Evolutionary conservation across 2,113 vertebrate species (phyloP), one percentile per base, ranked within the genome.

Genomic region (Pelusios castaneus): DNA sequence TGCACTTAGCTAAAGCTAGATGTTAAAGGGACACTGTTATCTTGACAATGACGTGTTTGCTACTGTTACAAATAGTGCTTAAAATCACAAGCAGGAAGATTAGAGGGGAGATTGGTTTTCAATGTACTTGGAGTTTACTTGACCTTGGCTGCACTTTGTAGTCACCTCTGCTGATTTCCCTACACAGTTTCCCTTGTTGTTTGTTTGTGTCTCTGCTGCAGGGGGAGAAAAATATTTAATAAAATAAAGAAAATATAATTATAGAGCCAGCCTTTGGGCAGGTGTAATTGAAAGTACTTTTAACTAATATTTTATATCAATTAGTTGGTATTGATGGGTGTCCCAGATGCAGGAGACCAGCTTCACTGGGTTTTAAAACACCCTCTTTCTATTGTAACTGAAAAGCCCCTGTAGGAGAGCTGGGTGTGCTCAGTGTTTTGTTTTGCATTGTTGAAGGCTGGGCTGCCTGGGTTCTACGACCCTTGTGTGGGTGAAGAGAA

Each of bases 381-480:
- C 38, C 41, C 41, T 76, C n/a, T 38, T 41, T 75, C 73, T 76
- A 8, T 43, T 76, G 73, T 43, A 76, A 6, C 73, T 24, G 27
- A 76, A 45, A 76, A 76, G 41, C 11, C 14, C 34, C 29, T 58
- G 51, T n/a, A 52, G 43, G 63, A 85, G 45, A 88, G 79, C 82
- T 81, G 43, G 2, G 89, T 82, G 31, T 51, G 47, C 43, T 91
- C 27, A 85, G 27, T 87, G 25, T 91, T 49, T 91, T 63, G 17
- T 10, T 93, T 82, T 52, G 82, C 70, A 17, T 22, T 86, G 2
- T 94, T 94, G 8, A 97, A 99, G 99, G 98, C 98, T 11, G 99
- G 99, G n/a, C 98, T 99, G 86, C 99, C 99, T 0, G 99, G 99
- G 38, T 99, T 99, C 97, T 99, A 99, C 0, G 99, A 99, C 97